These are phyloP conservation scores for Oncorhynchus clarkii DNA, from an alignment of 2,113 vertebrate genomes.

Conservation along the genomic window DNA sequence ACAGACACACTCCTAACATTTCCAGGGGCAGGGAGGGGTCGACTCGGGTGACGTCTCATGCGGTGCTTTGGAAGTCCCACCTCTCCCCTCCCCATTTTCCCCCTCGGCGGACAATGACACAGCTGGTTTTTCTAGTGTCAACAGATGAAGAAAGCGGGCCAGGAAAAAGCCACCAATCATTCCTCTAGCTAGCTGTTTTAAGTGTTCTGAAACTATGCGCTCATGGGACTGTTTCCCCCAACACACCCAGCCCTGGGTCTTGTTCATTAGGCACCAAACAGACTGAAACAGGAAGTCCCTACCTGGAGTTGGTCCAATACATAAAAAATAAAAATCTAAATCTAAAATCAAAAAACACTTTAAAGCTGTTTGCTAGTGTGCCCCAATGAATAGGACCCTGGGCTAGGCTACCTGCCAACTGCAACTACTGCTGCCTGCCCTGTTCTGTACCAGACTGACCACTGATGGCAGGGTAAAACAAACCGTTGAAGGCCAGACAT, in stretches of 20 bases:
- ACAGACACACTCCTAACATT: conserved; percentile 19
- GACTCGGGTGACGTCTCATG: background rate
- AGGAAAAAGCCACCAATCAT: conserved; percentile 27
- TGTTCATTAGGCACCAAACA: background rate
- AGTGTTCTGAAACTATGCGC: conserved; percentile 38
- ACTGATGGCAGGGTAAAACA: conserved; percentile 32
- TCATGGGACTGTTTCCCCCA: conserved; percentile 16
- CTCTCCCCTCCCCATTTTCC: background rate
- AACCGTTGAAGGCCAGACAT: conserved; percentile 47
- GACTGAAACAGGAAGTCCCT: too few species aligned
- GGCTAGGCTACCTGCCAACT: conserved; percentile 29
- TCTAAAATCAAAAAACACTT: too few species aligned
- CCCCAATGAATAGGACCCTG: conserved; percentile 1
- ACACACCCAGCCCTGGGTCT: background rate
- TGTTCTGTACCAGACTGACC: conserved; percentile 36
- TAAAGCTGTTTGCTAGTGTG: too few species aligned
- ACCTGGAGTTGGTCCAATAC: too few species aligned
- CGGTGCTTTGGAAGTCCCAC: conserved; percentile 16
- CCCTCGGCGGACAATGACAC: conserved; percentile 39
- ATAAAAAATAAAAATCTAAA: too few species aligned
- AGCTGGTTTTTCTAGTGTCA: conserved; percentile 63
- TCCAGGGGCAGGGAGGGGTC: conserved; percentile 15
- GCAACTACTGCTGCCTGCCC: conserved; percentile 18
- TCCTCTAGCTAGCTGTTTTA: conserved; percentile 17
- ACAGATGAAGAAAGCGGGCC: conserved; percentile 6